Evolutionary conservation across 1,140 invertebrate genomes (phyloP), one percentile per base, ranked within the genome.

Genomic region (Mylabris phalerata): DNA sequence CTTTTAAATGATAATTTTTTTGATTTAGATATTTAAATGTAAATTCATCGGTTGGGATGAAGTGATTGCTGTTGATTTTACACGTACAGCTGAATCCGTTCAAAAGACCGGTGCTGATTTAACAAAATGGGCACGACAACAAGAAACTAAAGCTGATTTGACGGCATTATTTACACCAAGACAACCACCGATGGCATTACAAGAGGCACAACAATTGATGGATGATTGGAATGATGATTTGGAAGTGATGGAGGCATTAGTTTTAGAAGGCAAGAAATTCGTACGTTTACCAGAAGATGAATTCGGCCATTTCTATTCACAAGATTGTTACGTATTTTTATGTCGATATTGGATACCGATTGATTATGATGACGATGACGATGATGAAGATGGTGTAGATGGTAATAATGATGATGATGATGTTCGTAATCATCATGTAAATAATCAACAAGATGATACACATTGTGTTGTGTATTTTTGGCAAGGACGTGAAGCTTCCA

Each of bases 1-100:
- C 3, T 32, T 32, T 32, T 32, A 32, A 32, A 2, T 11, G 9
- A 42, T 4, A 46, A n/a, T 62, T 78, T 1, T 32, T 5, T 32
- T 32, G 4, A 32, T 32, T 13, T 81, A 95, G 82, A 88, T 98
- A 57, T 99, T 99, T 75, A 98, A 98, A 78, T 91, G 89, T 2
- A 98, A 99, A 76, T 99, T 99, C 76, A 77, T 84, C 47, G 95
- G 92, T 7, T 99, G 97, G 97, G 97, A 99, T 74, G 96, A 99
- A 79, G 94, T 99, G 1, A 95, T 99, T 62, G 94, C 95, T 1
- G 96, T 99, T 4, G 98, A 99, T 79, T 99, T 98, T 73, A 99
- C 98, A 9, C 83, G 97, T 63, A 98, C 97, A 2, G 95, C 96
- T 0, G 95, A 97, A 73, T 98, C 95, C 1, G 96, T 99, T 0